Evolutionary conservation across 1,140 invertebrate species (phyloP).

Genomic region (Holotrichia oblita): DNA sequence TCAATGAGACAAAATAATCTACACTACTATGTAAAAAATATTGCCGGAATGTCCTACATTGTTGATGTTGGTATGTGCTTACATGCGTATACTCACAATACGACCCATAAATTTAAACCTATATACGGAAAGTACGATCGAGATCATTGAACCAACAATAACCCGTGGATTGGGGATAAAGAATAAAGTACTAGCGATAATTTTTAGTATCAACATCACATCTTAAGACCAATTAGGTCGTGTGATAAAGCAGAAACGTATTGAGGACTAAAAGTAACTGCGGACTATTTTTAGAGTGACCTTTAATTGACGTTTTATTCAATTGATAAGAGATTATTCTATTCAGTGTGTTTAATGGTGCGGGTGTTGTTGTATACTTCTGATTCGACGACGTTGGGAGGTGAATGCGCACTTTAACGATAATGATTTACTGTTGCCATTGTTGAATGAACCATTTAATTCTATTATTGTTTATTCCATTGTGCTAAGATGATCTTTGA

Average conservation of each 20-base stretch:
- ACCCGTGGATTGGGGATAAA: not conserved
- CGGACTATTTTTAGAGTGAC: conserved; percentile 8
- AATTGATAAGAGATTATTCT: conserved; percentile 17
- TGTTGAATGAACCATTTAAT: conserved; percentile 1
- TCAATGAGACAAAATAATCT: no score
- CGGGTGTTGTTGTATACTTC: conserved; percentile 11
- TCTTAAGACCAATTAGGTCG: not conserved
- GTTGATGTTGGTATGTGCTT: no score
- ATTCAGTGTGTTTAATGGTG: not conserved
- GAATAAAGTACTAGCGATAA: conserved; percentile 5
- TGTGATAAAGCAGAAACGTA: not conserved
- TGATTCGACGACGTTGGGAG: not conserved
- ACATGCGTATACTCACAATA: no score
- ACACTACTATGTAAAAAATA: no score
- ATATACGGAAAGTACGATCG: not conserved
- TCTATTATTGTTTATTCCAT: not conserved
- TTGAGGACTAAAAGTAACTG: conserved; percentile 1
- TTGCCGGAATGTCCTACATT: no score
- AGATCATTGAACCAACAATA: not conserved
- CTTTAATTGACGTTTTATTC: conserved; percentile 2
- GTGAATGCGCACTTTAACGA: not conserved
- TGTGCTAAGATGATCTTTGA: no score
- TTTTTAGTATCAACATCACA: not conserved
- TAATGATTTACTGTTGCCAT: not conserved
- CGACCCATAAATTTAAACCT: no score